These are phyloP conservation scores for Xestia c-nigrum DNA, from an alignment of 2,888 invertebrate species.

Conservation along the genomic window DNA sequence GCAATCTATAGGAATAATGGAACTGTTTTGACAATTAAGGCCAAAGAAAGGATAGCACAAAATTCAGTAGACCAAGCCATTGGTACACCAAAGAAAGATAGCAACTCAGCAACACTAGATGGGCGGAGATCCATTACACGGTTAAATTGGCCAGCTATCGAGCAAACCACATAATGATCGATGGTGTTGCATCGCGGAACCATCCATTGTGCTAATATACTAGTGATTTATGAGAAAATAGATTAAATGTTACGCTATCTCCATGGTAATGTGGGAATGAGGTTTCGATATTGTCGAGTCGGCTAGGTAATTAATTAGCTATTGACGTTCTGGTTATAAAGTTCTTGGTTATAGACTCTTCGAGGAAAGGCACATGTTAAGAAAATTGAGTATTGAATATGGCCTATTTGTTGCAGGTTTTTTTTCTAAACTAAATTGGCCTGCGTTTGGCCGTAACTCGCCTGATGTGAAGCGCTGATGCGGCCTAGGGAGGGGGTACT, in stretches of 20 bases:
- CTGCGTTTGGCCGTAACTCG: no score
- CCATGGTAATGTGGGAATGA: conserved; percentile 46
- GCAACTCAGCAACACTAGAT: conserved; percentile 21
- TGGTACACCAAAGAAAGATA: conserved; percentile 11
- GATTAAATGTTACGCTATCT: conserved; percentile 58
- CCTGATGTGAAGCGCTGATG: no score
- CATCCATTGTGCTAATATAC: conserved; percentile 62
- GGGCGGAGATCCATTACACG: conserved; percentile 51
- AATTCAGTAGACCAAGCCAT: neutral
- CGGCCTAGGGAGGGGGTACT: no score
- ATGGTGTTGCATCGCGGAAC: conserved; percentile 57
- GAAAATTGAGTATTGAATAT: neutral
- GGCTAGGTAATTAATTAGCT: conserved; percentile 29
- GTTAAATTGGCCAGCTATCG: conserved; percentile 32
- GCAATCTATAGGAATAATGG: neutral
- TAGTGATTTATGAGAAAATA: conserved; percentile 65
- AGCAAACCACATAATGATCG: conserved; percentile 48
- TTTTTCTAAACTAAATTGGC: no score
- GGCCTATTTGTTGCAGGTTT: neutral
- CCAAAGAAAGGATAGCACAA: conserved; percentile 17
- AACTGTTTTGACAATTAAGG: conserved; percentile 7
- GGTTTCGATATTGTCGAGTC: conserved; percentile 28
- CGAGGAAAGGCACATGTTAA: neutral
- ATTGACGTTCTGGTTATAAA: conserved; percentile 29
- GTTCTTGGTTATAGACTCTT: neutral